Conservation (phyloP, 2,888 invertebrate genomes). For the Deladenus siricidicola region DNA sequence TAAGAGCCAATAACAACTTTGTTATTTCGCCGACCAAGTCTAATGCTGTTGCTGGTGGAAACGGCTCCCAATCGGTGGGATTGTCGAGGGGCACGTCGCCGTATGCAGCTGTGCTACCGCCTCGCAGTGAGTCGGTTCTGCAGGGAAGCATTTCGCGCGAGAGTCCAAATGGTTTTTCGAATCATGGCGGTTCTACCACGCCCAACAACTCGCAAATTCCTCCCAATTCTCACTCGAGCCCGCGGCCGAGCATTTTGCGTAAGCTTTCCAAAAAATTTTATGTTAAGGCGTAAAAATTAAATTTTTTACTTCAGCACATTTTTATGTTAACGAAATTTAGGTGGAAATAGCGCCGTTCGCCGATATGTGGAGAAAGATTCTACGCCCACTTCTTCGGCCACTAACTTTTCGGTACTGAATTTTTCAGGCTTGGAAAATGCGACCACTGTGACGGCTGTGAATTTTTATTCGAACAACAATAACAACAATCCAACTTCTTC, state of each 20-base stretch:
- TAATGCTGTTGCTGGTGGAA: background rate
- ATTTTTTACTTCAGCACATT: background rate
- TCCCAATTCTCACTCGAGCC: slow-evolving; percentile 13
- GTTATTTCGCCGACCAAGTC: background rate
- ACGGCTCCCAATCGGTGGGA: background rate
- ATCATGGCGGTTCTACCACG: slow-evolving; percentile 3
- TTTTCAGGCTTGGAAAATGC: background rate
- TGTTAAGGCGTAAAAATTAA: background rate
- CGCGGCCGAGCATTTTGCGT: slow-evolving; percentile 19
- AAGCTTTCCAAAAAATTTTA: slow-evolving; percentile 5
- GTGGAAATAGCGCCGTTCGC: slow-evolving; percentile 10
- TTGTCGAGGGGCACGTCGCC: background rate
- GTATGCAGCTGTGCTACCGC: slow-evolving; percentile 7
- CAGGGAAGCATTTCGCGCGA: background rate
- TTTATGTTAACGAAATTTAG: background rate
- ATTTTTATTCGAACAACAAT: background rate
- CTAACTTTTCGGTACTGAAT: background rate
- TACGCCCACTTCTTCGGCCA: background rate
- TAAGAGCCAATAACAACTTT: background rate
- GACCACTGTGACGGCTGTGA: background rate
- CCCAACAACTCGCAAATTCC: slow-evolving; percentile 4
- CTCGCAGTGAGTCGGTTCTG: background rate
- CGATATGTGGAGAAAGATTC: slow-evolving; percentile 7
- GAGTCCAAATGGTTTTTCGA: background rate
- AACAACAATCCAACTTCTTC: background rate